A percentile compares a stretch with the other conserved stretches of the same genome.
These are phyloP conservation scores for Heliocidaris erythrogramma DNA, from an alignment of 35 echinoderm and acorn worm species.

Conservation along the genomic window DNA sequence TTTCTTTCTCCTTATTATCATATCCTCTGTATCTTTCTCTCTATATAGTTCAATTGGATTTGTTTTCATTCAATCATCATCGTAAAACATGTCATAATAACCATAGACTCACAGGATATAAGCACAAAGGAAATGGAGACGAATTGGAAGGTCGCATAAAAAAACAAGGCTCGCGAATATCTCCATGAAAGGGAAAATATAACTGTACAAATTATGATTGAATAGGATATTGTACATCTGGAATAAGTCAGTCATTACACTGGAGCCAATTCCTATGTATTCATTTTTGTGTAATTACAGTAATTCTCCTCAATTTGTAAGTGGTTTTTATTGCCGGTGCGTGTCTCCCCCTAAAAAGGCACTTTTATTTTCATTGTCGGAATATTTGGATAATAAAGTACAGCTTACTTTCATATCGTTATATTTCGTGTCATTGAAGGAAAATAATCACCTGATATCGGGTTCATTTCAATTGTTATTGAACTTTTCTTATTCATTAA, in stretches of 20 bases:
- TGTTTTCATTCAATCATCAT: neutral
- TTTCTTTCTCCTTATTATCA: neutral
- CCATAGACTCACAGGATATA: neutral
- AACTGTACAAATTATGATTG: conserved; percentile 18
- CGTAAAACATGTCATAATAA: conserved; percentile 13
- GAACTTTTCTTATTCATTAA: no score
- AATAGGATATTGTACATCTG: neutral
- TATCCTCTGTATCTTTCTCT: neutral
- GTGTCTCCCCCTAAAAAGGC: neutral
- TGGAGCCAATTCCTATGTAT: neutral
- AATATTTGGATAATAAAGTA: neutral
- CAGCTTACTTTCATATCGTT: neutral
- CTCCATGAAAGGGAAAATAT: neutral
- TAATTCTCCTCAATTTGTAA: conserved; percentile 5
- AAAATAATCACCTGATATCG: neutral
- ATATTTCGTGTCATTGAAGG: neutral
- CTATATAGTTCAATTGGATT: conserved; percentile 4
- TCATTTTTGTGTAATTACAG: neutral
- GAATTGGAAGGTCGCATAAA: neutral
- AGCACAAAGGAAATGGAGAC: neutral
- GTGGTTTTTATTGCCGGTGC: neutral
- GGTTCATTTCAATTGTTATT: neutral
- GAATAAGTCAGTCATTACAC: neutral
- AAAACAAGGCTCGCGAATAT: neutral
- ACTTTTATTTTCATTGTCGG: neutral